A percentile compares a stretch with the other conserved stretches of the same genome.
Conservation (phyloP, 2,113 vertebrate genomes). For the Leiothrix lutea region DNA sequence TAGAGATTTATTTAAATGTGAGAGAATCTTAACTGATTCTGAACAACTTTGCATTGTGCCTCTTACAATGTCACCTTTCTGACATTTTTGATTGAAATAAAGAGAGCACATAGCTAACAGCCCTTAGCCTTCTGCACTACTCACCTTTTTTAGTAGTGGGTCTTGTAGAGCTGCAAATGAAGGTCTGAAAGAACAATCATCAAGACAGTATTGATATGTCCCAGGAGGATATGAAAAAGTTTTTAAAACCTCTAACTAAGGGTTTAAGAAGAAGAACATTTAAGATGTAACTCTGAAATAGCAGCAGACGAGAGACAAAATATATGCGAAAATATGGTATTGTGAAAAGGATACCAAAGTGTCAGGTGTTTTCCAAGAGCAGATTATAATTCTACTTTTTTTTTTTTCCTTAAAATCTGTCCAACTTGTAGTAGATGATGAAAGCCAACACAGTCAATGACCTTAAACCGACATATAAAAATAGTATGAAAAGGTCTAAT, state of each 20-base stretch:
- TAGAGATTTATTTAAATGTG: background rate
- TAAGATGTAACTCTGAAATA: background rate
- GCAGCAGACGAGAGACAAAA: background rate
- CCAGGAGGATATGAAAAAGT: background rate
- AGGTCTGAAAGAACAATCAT: background rate
- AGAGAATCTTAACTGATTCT: background rate
- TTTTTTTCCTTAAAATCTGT: background rate
- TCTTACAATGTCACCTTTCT: background rate
- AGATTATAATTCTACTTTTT: background rate
- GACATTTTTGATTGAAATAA: background rate
- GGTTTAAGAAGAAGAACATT: background rate
- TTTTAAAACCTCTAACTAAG: background rate
- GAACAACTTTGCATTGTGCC: background rate
- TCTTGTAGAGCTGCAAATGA: background rate
- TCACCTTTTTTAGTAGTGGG: background rate
- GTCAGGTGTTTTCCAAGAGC: background rate
- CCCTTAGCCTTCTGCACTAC: background rate
- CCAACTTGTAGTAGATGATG: background rate
- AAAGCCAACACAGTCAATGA: background rate
- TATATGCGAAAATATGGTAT: background rate
- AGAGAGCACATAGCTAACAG: background rate
- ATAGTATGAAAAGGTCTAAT: background rate
- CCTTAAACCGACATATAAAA: constrained; percentile 18
- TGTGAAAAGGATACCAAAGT: background rate
- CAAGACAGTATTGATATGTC: background rate